Percentiles rank a stretch among this genome's conserved stretches.
Evolutionary conservation across 2,113 vertebrate species (phyloP).

Genomic region (Columba janthina): DNA sequence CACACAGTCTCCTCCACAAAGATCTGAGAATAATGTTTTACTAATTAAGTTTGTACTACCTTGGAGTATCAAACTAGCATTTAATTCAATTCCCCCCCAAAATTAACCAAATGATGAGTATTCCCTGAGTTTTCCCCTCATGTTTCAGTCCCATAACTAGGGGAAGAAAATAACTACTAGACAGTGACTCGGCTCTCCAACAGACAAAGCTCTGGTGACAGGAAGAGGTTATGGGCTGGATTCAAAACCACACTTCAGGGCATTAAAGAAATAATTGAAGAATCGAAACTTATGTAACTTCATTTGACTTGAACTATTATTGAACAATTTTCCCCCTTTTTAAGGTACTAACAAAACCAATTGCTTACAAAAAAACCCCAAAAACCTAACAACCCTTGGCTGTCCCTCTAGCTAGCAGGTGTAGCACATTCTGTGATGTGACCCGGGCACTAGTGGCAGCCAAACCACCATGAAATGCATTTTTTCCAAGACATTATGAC

Average conservation of each 20-base stretch:
- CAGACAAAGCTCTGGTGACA: neutral
- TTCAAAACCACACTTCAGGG: neutral
- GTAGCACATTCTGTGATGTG: neutral
- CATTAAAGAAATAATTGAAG: neutral
- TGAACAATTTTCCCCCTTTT: neutral
- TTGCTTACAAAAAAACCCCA: neutral
- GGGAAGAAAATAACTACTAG: constrained; percentile 3
- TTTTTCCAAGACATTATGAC: neutral
- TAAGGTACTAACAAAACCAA: neutral
- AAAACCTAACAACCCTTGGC: neutral
- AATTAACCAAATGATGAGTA: constrained; percentile 68
- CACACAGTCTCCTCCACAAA: constrained; percentile 26
- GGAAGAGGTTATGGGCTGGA: neutral
- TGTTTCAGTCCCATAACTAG: constrained; percentile 21
- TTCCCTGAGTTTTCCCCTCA: constrained; percentile 67
- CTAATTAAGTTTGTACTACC: constrained; percentile 74
- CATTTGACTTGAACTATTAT: neutral
- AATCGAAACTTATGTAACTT: neutral
- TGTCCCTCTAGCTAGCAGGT: neutral
- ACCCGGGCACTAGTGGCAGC: neutral
- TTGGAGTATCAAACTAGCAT: constrained; percentile 68
- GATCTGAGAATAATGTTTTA: constrained; percentile 49
- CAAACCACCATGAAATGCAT: neutral
- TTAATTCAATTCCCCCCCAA: constrained; percentile 71
- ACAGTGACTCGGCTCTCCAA: neutral